Conservation (phyloP, 2,797 vertebrate genomes). For the Alca torda region DNA sequence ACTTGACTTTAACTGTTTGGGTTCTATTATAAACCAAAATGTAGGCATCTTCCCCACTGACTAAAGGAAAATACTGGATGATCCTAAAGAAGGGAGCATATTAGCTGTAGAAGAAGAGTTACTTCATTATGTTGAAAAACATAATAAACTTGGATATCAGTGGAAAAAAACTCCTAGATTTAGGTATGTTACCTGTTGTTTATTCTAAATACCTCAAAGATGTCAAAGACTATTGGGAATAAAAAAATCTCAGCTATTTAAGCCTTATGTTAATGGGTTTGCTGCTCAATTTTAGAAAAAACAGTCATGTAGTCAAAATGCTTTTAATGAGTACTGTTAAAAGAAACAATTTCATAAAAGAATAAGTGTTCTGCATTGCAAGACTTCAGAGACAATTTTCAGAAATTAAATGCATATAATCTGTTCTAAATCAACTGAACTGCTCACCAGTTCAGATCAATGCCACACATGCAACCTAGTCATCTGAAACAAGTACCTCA, state of each 20-base stretch:
- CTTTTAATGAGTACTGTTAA: neutral
- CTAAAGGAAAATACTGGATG: neutral
- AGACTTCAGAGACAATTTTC: neutral
- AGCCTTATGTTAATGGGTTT: neutral
- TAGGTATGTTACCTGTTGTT: neutral
- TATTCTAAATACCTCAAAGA: neutral
- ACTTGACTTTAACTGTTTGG: neutral
- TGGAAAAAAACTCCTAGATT: neutral
- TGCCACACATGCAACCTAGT: constrained; percentile 32
- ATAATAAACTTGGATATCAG: neutral
- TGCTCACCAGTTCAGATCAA: constrained; percentile 46
- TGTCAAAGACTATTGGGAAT: neutral
- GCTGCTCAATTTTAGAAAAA: neutral
- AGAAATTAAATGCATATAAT: constrained; percentile 23
- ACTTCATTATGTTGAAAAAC: neutral
- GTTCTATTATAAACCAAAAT: neutral
- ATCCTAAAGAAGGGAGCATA: neutral
- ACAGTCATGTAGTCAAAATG: neutral
- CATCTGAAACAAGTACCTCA: constrained; percentile 35
- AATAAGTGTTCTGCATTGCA: neutral
- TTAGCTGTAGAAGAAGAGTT: neutral
- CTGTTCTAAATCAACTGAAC: constrained; percentile 38
- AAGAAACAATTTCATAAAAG: neutral
- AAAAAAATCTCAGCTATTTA: neutral
- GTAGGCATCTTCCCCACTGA: neutral